phyloP scores from a whole-genome alignment of 92 coral and sea anemone genomes.

The Palythoa caribaeorum region DNA sequence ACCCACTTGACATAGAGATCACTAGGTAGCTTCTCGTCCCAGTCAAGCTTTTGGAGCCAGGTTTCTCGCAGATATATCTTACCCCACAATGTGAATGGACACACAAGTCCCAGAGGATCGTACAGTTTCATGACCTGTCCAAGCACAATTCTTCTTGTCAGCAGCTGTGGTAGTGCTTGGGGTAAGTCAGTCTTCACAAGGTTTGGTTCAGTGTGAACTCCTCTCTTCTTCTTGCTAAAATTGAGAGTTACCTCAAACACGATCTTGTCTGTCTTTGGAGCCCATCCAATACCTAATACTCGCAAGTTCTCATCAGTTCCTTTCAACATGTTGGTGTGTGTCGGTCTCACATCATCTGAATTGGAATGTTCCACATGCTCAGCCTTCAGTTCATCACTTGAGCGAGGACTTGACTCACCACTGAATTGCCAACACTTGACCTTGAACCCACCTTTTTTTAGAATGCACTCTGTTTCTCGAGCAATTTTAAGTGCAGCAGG shows the following conservation, averaged over 20 bases:
- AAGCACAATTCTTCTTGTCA: conserved; percentile 74
- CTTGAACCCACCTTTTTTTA: conserved; percentile 63
- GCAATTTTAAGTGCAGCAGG: conserved; percentile 32
- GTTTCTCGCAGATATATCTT: conserved; percentile 72
- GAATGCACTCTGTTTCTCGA: conserved; percentile 41
- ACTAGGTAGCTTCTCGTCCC: conserved; percentile 39
- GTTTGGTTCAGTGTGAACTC: conserved; percentile 51
- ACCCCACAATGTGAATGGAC: conserved; percentile 65
- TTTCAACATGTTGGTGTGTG: conserved; percentile 59
- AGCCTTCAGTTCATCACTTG: conserved; percentile 10
- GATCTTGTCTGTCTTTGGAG: conserved; percentile 57
- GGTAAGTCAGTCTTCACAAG: conserved; percentile 49
- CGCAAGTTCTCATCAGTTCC: conserved; percentile 59
- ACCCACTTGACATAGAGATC: conserved; percentile 51
- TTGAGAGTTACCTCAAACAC: conserved; percentile 64
- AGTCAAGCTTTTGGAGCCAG: conserved; percentile 50
- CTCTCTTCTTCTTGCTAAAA: conserved; percentile 69
- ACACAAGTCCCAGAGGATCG: conserved; percentile 77
- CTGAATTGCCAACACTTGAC: conserved; percentile 72
- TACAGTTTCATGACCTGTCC: conserved; percentile 72
- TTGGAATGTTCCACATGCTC: not conserved
- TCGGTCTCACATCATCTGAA: not conserved
- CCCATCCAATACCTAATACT: conserved; percentile 74
- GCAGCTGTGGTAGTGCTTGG: conserved; percentile 49
- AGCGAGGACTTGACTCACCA: conserved; percentile 66